Evolutionary conservation across 2,113 vertebrate genomes (phyloP).

Genomic region (Cololabis saira): DNA sequence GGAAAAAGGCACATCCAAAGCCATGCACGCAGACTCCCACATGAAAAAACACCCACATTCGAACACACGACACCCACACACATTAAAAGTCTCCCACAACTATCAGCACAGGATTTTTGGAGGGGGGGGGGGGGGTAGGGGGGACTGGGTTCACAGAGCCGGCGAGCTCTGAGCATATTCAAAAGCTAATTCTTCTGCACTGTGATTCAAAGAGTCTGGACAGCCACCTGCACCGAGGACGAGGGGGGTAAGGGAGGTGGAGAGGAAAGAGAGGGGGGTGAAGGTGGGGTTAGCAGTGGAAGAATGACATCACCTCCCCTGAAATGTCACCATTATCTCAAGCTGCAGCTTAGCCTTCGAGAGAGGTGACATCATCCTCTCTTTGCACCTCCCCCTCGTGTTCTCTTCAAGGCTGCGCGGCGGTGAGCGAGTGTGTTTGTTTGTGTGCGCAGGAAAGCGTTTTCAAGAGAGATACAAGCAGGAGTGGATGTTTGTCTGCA

Average conservation of each 20-base stretch:
- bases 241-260: slow-evolving; percentile 17
- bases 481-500: slow-evolving; percentile 60
- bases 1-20: background rate
- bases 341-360: slow-evolving; percentile 72
- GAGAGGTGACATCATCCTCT: slow-evolving; percentile 78
- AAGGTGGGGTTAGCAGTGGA: slow-evolving; percentile 55
- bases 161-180: slow-evolving; percentile 50
- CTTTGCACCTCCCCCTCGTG: slow-evolving; percentile 58
- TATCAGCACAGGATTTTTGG: slow-evolving; percentile 19
- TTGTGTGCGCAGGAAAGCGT: slow-evolving; percentile 43
- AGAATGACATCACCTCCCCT: slow-evolving; percentile 81
- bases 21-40: slow-evolving; percentile 25
- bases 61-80: slow-evolving; percentile 57
- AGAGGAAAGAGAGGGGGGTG: slow-evolving; percentile 1
- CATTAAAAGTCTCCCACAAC: slow-evolving; percentile 53
- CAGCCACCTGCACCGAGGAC: slow-evolving; percentile 69
- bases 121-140: slow-evolving; percentile 3
- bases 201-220: slow-evolving; percentile 58
- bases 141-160: slow-evolving; percentile 38
- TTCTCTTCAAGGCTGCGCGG: slow-evolving; percentile 30
- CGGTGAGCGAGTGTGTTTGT: slow-evolving; percentile 48
- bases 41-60: slow-evolving; percentile 52
- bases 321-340: slow-evolving; percentile 83
- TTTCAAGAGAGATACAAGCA: slow-evolving; percentile 38
- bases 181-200: slow-evolving; percentile 65